Base-by-base conservation (phyloP, 1,140 invertebrate species). In the Caenorhabditis inopinata region DNA sequence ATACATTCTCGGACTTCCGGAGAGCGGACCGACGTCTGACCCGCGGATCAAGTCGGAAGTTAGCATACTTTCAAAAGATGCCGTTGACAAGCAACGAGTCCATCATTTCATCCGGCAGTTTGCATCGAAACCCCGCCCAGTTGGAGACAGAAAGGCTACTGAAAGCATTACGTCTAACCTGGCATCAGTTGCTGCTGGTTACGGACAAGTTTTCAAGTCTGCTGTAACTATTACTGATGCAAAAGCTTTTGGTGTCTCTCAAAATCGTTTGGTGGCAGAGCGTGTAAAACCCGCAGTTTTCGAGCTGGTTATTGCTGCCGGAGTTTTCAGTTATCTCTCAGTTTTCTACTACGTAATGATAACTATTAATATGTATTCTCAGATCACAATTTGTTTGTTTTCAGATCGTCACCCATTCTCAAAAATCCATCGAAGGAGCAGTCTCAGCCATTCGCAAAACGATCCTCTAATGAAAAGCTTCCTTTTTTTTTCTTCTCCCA, bases 241-340 rank as follows among this genome's bases (percentile, higher is more conserved):
- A 2, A 58, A 75, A 42, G 45, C 38, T 6, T 79, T 42, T 14
- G 78, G 78, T 42, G 27, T 48, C 18, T 49, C 78, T 12, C 62
- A 83, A 18, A 84, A 88, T 53, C 80, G 77, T n/a, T 38, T 86
- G 7, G 74, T 83, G 58, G 81, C 83, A 79, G 87, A 79, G 90
- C 95, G 94, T 90, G 96, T 98, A 5, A 98, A 98, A 88, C 96
- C 96, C 83, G 96, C 96, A 27, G 92, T 97, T 51, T 98, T 98
- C 91, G 96, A 98, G 91, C 92, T 98, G 46, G 93, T 98, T 83
- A 91, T 98, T 2, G 96, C 95, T 9, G 87, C 94, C 78, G 92
- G 92, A 35, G 97, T 98, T 87, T 90, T 92, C 45, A 89, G 92
- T 9, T 98, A 98, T 89, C 91, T 98, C 53, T 91, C 91, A 38